phyloP scores from a whole-genome alignment of 1,140 invertebrate genomes.

The Amphibalanus amphitrite region DNA sequence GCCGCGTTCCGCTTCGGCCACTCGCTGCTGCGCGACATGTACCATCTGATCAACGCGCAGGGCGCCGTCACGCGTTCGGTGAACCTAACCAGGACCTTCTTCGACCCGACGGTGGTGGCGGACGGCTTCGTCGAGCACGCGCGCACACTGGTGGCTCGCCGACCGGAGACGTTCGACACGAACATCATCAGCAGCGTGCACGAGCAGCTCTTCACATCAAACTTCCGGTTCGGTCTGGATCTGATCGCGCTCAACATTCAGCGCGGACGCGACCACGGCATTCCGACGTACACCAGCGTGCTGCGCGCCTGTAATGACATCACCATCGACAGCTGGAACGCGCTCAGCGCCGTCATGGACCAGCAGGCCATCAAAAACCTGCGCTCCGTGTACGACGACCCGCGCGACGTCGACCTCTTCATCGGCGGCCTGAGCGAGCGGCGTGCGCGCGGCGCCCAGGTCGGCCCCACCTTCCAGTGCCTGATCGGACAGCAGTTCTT shows the following conservation, averaged over 20 bases:
- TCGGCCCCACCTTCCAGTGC: neutral
- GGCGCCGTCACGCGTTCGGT: neutral
- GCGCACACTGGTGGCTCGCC: neutral
- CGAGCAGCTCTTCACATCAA: neutral
- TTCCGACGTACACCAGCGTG: slow-evolving; percentile 20
- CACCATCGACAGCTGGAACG: neutral
- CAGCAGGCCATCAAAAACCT: slow-evolving; percentile 29
- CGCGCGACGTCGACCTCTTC: slow-evolving; percentile 90
- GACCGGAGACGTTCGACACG: neutral
- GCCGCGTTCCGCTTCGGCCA: slow-evolving; percentile 24
- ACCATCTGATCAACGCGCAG: neutral
- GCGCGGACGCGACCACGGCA: slow-evolving; percentile 29
- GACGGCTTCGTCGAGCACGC: neutral
- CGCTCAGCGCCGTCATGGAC: slow-evolving; percentile 12
- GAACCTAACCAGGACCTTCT: neutral
- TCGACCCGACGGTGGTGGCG: neutral
- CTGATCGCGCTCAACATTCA: slow-evolving; percentile 35
- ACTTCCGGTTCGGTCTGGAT: slow-evolving; percentile 11
- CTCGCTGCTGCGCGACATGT: slow-evolving; percentile 23
- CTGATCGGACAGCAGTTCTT: slow-evolving; percentile 24
- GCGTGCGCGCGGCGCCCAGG: neutral
- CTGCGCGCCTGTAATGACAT: slow-evolving; percentile 16
- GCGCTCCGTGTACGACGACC: slow-evolving; percentile 46
- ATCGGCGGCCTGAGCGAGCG: slow-evolving; percentile 44
- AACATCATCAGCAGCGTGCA: neutral